A percentile compares a stretch with the other conserved stretches of the same genome.
Conservation (phyloP, 1,140 invertebrate genomes). For the Drosophila auraria region DNA sequence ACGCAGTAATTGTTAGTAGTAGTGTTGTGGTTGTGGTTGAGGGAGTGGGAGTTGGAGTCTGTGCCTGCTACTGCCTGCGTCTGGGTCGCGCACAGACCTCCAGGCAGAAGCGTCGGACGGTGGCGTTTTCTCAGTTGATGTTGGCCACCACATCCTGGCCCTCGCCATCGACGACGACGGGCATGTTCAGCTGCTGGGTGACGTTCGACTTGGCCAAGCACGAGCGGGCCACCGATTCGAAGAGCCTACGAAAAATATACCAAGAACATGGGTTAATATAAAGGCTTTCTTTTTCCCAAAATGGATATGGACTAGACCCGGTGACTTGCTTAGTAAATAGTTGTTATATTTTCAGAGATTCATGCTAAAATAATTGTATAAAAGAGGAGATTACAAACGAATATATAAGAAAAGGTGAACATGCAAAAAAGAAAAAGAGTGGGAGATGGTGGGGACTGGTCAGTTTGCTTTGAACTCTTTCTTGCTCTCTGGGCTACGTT, state of each 20-base stretch:
- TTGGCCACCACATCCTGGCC: conserved; percentile 71
- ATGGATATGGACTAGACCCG: not conserved
- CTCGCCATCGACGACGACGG: conserved; percentile 74
- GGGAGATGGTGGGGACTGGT: conserved; percentile 17
- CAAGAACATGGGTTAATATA: conserved; percentile 14
- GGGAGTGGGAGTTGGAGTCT: conserved; percentile 4
- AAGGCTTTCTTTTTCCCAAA: not conserved
- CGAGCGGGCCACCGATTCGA: conserved; percentile 96
- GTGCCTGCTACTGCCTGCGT: conserved; percentile 29
- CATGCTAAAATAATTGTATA: conserved; percentile 44
- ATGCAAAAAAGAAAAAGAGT: conserved; percentile 43
- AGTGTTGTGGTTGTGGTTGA: conserved; percentile 31
- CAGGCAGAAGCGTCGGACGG: conserved; percentile 54
- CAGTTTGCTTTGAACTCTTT: conserved; percentile 35
- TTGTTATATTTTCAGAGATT: conserved; percentile 38
- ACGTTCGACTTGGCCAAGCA: conserved; percentile 93
- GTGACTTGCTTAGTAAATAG: conserved; percentile 31
- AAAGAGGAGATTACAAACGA: conserved; percentile 42
- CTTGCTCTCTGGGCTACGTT: conserved; percentile 35
- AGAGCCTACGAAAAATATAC: conserved; percentile 88
- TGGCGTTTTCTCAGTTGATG: conserved; percentile 72
- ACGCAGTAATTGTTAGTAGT: conserved; percentile 59
- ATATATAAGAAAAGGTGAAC: conserved; percentile 35
- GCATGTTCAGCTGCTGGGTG: conserved; percentile 76
- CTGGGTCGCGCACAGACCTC: conserved; percentile 57